Evolutionary conservation across 2,888 invertebrate species (phyloP).

Genomic region (Halocaridina rubra): DNA sequence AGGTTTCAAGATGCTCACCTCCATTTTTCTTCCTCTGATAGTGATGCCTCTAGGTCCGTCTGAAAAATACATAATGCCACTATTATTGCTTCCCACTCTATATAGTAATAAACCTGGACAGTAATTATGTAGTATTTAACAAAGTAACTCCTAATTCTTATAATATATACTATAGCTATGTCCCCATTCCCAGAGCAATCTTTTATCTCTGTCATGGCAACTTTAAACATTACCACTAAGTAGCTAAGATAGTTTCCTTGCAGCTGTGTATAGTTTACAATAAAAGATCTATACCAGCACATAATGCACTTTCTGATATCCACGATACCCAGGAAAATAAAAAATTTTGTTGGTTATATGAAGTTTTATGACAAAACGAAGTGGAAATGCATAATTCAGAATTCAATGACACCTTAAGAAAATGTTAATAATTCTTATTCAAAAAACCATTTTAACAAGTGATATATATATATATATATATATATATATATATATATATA

Average conservation of each 20-base stretch:
- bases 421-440: no score
- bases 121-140: background rate
- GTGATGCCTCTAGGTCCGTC: slow-evolving; percentile 72
- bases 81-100: background rate
- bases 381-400: no score
- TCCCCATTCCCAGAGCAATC: no score
- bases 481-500: background rate
- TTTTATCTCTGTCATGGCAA: no score
- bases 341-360: background rate
- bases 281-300: no score
- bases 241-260: background rate
- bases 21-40: slow-evolving; percentile 82
- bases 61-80: slow-evolving; percentile 42
- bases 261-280: no score
- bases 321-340: background rate
- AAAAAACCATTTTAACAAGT: background rate
- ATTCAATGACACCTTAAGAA: no score
- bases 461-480: background rate
- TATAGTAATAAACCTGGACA: background rate
- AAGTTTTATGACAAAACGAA: background rate
- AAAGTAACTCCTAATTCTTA: no score
- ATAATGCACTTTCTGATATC: background rate
- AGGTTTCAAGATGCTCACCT: slow-evolving; percentile 72
- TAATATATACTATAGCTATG: background rate
- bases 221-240: background rate